Conservation (phyloP, 2,797 vertebrate genomes). For the Morus bassanus region DNA sequence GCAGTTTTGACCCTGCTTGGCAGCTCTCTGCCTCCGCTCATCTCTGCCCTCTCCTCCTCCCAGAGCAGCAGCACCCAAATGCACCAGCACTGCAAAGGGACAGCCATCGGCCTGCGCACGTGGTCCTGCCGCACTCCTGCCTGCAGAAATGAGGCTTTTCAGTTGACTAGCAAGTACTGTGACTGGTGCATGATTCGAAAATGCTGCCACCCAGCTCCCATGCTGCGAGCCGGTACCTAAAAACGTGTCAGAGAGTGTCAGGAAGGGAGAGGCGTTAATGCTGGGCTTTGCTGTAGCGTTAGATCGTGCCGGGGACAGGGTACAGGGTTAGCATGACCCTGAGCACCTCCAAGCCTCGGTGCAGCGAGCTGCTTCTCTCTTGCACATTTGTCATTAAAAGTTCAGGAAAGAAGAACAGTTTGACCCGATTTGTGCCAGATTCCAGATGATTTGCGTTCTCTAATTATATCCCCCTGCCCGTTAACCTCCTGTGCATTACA, state of each 20-base stretch:
- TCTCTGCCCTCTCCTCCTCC: neutral
- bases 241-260: rapidly evolving
- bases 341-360: rapidly evolving
- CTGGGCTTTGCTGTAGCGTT: neutral
- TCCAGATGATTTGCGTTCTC: neutral
- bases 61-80: neutral
- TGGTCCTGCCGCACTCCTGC: rapidly evolving
- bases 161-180: neutral
- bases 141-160: neutral
- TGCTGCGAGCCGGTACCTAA: neutral
- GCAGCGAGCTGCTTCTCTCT: neutral
- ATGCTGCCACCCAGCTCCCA: neutral
- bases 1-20: neutral
- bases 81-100: rapidly evolving
- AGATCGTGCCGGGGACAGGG: too few species aligned
- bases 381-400: neutral
- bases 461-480: neutral
- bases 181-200: too few species aligned
- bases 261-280: rapidly evolving
- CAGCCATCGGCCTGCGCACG: rapidly evolving
- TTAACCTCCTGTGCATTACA: neutral
- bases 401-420: neutral
- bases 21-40: neutral
- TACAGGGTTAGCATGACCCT: rapidly evolving
- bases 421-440: neutral